A percentile compares a stretch with the other conserved stretches of the same genome.
These are phyloP conservation scores for Philhelius pedissequus DNA, from an alignment of 2,888 invertebrate species.

Conservation along the genomic window DNA sequence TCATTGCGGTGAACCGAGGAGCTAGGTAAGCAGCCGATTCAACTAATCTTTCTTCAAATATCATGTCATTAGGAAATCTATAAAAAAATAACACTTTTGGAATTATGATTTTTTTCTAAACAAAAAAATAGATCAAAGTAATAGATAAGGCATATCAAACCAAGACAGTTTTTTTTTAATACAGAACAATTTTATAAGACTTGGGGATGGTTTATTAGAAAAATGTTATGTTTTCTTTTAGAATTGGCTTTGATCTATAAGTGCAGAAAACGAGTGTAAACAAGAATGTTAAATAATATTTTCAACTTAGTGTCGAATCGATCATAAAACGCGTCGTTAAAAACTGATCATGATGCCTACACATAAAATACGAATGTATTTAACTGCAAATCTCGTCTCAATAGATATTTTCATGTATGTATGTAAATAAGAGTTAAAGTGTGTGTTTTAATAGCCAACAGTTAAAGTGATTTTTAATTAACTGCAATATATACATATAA, in stretches of 20 bases:
- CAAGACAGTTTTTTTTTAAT: no score
- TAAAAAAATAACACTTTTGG: no score
- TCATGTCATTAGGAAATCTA: no score
- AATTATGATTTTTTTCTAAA: no score
- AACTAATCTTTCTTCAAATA: no score
- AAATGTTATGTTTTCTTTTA: background rate
- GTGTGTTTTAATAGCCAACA: background rate
- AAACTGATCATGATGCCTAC: background rate
- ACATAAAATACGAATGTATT: background rate
- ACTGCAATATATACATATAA: no score
- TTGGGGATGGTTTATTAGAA: background rate
- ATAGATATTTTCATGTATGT: no score
- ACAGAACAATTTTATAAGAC: background rate
- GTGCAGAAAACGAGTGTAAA: background rate
- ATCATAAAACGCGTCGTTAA: background rate
- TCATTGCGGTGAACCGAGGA: no score
- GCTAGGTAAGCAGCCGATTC: no score
- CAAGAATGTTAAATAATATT: background rate
- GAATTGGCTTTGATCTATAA: background rate
- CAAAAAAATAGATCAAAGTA: no score
- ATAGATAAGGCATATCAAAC: no score
- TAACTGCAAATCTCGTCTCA: background rate
- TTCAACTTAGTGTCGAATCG: background rate
- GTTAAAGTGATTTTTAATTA: background rate
- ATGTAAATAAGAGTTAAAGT: background rate